Evolutionary conservation across 2,113 vertebrate species (phyloP).

Genomic region (Smithornis capensis): DNA sequence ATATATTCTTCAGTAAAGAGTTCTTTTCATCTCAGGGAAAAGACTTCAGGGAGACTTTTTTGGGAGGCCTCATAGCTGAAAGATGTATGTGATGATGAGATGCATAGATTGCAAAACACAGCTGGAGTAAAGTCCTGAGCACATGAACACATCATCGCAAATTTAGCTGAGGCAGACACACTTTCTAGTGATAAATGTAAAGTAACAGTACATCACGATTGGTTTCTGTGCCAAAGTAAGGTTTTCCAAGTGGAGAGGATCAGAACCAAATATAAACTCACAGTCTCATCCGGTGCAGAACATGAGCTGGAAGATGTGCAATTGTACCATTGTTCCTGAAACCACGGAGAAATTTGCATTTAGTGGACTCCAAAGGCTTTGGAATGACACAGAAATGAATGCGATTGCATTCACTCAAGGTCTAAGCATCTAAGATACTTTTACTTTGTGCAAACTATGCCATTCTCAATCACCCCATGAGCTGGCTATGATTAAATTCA

Average conservation of each 20-base stretch:
- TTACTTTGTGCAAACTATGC: neutral
- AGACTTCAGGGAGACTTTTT: neutral
- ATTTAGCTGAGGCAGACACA: neutral
- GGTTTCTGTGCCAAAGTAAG: neutral
- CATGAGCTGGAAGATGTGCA: neutral
- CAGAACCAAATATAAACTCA: neutral
- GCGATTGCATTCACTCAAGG: neutral
- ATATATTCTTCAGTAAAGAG: neutral
- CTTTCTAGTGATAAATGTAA: neutral
- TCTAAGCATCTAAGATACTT: neutral
- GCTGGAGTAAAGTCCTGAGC: neutral
- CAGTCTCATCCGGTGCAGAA: neutral
- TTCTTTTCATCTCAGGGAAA: neutral
- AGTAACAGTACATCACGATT: neutral
- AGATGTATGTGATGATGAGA: neutral
- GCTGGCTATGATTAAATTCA: neutral
- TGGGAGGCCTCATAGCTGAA: neutral
- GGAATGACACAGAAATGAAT: neutral
- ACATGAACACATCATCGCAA: neutral
- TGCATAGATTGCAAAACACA: neutral
- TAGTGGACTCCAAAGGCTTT: neutral
- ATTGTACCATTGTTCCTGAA: too few relatives aligned
- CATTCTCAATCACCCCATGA: neutral
- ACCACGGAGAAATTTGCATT: neutral
- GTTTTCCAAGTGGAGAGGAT: neutral